Conservation (phyloP, 2,888 invertebrate species). For the Salticus scenicus region DNA sequence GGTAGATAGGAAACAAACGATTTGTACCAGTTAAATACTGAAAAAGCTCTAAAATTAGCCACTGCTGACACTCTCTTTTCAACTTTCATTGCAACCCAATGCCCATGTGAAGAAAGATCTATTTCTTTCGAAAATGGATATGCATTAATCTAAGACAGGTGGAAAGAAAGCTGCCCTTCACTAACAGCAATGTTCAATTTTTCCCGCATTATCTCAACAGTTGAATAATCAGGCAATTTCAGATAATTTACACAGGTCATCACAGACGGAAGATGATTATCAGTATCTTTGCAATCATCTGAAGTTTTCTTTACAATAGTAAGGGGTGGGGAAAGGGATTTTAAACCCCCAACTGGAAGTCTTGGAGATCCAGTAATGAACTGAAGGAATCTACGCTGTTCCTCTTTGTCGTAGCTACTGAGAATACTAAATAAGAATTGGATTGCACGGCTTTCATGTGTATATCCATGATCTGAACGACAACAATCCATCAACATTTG, state of each 20-base stretch:
- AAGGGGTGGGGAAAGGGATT: constrained; percentile 93
- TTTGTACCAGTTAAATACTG: constrained; percentile 7
- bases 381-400: constrained; percentile 96
- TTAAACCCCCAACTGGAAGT: constrained; percentile 97
- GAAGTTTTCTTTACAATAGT: constrained; percentile 97
- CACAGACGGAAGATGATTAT: constrained; percentile 98
- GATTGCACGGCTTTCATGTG: constrained; percentile 94
- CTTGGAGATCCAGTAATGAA: constrained; percentile 99
- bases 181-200: constrained; percentile 92
- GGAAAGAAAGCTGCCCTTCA: constrained; percentile 98
- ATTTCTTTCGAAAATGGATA: background rate
- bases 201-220: constrained; percentile 92
- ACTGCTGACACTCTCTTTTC: background rate
- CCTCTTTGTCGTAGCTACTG: constrained; percentile 88
- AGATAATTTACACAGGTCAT: constrained; percentile 99
- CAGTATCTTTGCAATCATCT: constrained; percentile 93
- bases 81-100: background rate
- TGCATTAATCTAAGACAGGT: constrained; percentile 83
- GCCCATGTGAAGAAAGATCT: background rate
- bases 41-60: constrained; percentile 3
- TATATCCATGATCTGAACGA: constrained; percentile 98
- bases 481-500: constrained; percentile 94
- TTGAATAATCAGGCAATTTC: constrained; percentile 98
- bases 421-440: constrained; percentile 94
- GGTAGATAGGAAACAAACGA: constrained; percentile 12